phyloP scores from a whole-genome alignment of 2,113 vertebrate genomes.

The Ailurus styani region DNA sequence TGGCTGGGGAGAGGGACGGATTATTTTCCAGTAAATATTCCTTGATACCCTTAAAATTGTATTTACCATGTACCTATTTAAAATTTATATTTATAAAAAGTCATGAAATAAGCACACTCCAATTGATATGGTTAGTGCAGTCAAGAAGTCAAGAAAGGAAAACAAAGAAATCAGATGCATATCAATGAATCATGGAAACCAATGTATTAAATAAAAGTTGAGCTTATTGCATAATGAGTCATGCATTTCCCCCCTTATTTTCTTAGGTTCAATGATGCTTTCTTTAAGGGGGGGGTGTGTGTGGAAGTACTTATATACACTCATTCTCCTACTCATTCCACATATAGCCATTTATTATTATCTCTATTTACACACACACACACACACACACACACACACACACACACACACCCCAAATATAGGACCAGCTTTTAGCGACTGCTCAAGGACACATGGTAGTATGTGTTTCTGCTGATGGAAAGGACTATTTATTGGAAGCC shows the following conservation, averaged over 20 bases:
- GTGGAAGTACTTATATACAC: neutral
- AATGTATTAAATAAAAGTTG: neutral
- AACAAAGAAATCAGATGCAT: neutral
- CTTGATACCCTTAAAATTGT: neutral
- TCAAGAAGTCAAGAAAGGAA: neutral
- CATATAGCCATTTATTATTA: neutral
- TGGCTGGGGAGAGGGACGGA: neutral
- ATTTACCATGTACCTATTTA: neutral
- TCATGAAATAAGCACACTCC: neutral
- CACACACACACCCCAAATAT: neutral
- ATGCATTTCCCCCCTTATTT: neutral
- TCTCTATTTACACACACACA: neutral
- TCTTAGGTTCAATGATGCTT: neutral
- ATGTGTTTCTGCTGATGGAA: conserved; percentile 19
- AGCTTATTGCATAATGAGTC: neutral
- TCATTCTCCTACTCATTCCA: neutral
- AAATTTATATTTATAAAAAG: neutral
- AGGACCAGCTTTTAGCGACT: neutral
- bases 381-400: neutral
- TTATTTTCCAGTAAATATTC: neutral
- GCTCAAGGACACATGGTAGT: neutral
- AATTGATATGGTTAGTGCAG: neutral
- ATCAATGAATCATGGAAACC: neutral
- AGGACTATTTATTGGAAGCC: conserved; percentile 46
- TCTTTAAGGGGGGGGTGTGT: neutral